phyloP scores from a whole-genome alignment of 2,888 invertebrate species.

The Drosophila meridionalis region DNA sequence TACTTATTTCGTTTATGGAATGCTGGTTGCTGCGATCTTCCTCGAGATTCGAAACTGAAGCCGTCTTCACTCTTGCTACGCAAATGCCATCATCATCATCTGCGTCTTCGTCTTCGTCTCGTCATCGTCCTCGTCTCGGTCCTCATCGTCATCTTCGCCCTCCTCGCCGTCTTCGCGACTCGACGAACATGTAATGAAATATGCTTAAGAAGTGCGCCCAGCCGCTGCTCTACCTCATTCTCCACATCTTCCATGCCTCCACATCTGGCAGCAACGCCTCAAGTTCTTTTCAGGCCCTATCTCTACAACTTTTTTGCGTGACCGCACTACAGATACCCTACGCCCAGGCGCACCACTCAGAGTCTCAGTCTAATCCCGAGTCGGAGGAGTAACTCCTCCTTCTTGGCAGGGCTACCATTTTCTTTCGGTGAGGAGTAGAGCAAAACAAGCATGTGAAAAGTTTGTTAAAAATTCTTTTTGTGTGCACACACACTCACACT shows the following conservation, averaged over 20 bases:
- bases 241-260: neutral
- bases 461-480: slow-evolving; percentile 81
- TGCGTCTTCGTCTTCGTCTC: neutral
- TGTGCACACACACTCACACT: slow-evolving; percentile 41
- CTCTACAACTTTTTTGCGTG: slow-evolving; percentile 26
- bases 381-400: neutral
- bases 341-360: no score
- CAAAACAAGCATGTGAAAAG: slow-evolving; percentile 73
- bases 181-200: slow-evolving; percentile 68
- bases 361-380: neutral
- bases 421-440: slow-evolving; percentile 9
- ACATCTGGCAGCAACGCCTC: slow-evolving; percentile 36
- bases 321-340: slow-evolving; percentile 30
- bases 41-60: slow-evolving; percentile 68
- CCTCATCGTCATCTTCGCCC: neutral
- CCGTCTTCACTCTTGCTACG: slow-evolving; percentile 8
- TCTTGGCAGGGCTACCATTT: no score
- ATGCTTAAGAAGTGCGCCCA: slow-evolving; percentile 64
- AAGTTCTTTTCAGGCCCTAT: slow-evolving; percentile 39
- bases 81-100: slow-evolving; percentile 23
- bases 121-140: neutral
- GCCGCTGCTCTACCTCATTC: slow-evolving; percentile 1
- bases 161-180: slow-evolving; percentile 17
- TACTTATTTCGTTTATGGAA: slow-evolving; percentile 13
- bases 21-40: slow-evolving; percentile 62